Percentiles rank a stretch among this genome's conserved stretches.
Conservation (phyloP, 2,888 invertebrate genomes). For the Polyommatus iphigenia region DNA sequence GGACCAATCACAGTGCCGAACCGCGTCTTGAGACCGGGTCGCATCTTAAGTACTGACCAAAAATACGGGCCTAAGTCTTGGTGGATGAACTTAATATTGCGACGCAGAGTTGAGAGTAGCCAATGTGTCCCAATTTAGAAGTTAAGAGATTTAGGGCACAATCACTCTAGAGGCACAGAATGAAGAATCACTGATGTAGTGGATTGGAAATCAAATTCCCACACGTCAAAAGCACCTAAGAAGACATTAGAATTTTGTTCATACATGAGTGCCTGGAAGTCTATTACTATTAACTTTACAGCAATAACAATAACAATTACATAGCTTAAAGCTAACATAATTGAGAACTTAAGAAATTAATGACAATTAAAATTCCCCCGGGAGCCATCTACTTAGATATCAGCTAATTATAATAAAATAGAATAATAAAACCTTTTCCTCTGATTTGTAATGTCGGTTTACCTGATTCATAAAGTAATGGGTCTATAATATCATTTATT, state of each 20-base stretch:
- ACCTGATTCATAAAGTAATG: neutral
- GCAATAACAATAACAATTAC: neutral
- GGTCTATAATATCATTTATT: neutral
- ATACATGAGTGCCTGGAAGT: neutral
- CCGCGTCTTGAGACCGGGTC: no score
- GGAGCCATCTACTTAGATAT: neutral
- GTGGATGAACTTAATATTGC: neutral
- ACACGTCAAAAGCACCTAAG: neutral
- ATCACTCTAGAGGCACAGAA: constrained; percentile 10
- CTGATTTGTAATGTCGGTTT: neutral
- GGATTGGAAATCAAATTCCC: neutral
- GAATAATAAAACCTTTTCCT: neutral
- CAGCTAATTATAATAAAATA: neutral
- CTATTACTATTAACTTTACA: neutral
- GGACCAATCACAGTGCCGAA: no score
- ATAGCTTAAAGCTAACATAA: neutral
- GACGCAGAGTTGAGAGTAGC: neutral
- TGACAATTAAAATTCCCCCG: neutral
- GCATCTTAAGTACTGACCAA: no score
- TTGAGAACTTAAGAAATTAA: neutral
- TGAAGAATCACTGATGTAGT: neutral
- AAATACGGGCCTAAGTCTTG: no score
- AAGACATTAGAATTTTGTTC: constrained; percentile 1
- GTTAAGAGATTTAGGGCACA: constrained; percentile 18
- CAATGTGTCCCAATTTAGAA: neutral